Evolutionary conservation across 2,113 vertebrate genomes (phyloP).

Genomic region (Semicossyphus pulcher): DNA sequence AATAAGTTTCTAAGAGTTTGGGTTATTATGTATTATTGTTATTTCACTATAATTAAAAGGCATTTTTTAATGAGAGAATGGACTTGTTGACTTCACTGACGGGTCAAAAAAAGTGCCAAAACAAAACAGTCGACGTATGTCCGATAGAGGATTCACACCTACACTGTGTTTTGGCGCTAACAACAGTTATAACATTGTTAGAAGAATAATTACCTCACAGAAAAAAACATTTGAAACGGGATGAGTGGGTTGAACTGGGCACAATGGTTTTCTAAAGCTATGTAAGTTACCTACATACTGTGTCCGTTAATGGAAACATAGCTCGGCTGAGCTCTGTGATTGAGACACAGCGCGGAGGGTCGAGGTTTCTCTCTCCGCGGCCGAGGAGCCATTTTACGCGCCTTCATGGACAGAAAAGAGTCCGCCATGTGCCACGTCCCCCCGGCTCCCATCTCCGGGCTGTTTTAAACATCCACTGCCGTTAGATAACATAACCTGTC

Average conservation of each 20-base stretch:
- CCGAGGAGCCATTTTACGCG: conserved; percentile 79
- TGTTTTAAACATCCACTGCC: not conserved
- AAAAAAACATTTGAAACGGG: too few relatives aligned
- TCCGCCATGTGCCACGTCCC: conserved; percentile 75
- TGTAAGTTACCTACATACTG: rapidly evolving
- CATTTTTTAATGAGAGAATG: too few relatives aligned
- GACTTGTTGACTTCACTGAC: too few relatives aligned
- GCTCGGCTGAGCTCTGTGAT: rapidly evolving
- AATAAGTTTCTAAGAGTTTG: too few relatives aligned
- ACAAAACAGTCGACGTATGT: not conserved
- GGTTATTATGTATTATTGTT: too few relatives aligned
- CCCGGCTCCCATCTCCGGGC: not conserved
- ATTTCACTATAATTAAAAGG: too few relatives aligned
- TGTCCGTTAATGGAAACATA: conserved; percentile 60
- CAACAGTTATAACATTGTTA: too few relatives aligned
- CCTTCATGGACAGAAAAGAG: conserved; percentile 65
- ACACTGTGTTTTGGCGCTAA: not conserved
- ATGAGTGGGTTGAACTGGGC: not conserved
- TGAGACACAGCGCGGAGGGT: conserved; percentile 15
- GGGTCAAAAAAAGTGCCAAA: not conserved
- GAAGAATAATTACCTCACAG: too few relatives aligned
- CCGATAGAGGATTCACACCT: not conserved
- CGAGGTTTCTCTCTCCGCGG: conserved; percentile 51
- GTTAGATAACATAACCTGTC: not conserved
- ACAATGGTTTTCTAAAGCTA: not conserved